These are phyloP conservation scores for Polyommatus icarus DNA, from an alignment of 2,888 invertebrate genomes.

Conservation along the genomic window DNA sequence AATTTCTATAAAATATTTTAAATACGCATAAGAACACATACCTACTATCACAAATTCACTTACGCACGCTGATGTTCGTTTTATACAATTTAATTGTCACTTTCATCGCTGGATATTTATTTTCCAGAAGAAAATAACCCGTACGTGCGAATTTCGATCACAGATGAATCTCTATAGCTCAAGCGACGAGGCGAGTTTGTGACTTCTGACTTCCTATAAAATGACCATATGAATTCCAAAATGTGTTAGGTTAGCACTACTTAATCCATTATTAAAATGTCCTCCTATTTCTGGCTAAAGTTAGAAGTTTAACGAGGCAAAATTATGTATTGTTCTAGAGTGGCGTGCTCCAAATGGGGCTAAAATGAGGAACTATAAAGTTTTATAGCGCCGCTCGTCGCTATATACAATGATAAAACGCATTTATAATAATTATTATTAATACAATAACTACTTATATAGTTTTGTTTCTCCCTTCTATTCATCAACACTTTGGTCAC, in stretches of 20 bases:
- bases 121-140: no score
- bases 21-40: no score
- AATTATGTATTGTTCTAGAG: slow-evolving; percentile 15
- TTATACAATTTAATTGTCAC: no score
- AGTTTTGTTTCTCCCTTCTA: not conserved
- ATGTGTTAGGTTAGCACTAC: not conserved
- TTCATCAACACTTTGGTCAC: not conserved
- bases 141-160: no score
- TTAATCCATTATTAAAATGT: slow-evolving; percentile 3
- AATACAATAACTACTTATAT: not conserved
- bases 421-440: not conserved
- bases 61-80: no score
- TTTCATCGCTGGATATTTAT: no score
- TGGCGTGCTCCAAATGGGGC: not conserved
- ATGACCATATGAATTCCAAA: not conserved
- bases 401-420: not conserved
- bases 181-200: not conserved
- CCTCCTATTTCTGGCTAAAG: slow-evolving; percentile 1
- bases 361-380: not conserved
- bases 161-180: no score
- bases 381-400: not conserved
- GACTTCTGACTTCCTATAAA: not conserved
- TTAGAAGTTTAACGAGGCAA: slow-evolving; percentile 6
- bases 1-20: no score
- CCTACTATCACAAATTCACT: no score